Evolutionary conservation across 1,140 invertebrate species (phyloP), one percentile per base, ranked within the genome.

Genomic region (Pseudomyrmex dendroicus): DNA sequence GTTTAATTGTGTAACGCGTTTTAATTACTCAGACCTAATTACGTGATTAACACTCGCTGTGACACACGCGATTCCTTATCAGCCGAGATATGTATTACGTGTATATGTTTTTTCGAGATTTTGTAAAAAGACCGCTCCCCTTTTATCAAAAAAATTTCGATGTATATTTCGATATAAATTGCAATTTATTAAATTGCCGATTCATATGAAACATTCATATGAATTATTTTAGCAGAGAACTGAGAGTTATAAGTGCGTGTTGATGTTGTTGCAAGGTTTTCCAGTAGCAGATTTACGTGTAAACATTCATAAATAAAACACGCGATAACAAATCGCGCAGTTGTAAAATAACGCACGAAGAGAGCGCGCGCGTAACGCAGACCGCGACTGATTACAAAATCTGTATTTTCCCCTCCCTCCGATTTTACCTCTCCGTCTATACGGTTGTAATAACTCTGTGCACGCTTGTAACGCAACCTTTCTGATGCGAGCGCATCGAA

Each of bases 261-360:
- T 35, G 50, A 72, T 48, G 7, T 9, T 15, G 64, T 10, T 35
- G n/a, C 67, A n/a, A 15, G 12, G 59, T 80, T 46, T 66, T 20
- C 20, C 25, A 13, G 7, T 7, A 35, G 35, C 35, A 35, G 35
- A 35, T 35, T 67, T 52, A 68, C 48, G 15, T 4, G n/a, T 15
- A 44, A 61, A 50, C 25, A 56, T 70, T 61, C 54, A 44, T 44
- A 20, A 44, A 59, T 68, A 57, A 78, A 57, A 57, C 52, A 57
- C 22, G 54, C 66, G 54, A 80, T 50, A 80, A 80, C 76, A 80
- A 72, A 80, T 61, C 35, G 52, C 66, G 44, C 13, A 17, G 66
- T 61, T 78, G 17, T 59, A 9, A 48, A 59, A 72, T 20, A 61
- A 56, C 66, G 35, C 46, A 13, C 7, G 44, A 12, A 10, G 76